Conservation (phyloP, 2,113 vertebrate species). For the Chionis minor region DNA sequence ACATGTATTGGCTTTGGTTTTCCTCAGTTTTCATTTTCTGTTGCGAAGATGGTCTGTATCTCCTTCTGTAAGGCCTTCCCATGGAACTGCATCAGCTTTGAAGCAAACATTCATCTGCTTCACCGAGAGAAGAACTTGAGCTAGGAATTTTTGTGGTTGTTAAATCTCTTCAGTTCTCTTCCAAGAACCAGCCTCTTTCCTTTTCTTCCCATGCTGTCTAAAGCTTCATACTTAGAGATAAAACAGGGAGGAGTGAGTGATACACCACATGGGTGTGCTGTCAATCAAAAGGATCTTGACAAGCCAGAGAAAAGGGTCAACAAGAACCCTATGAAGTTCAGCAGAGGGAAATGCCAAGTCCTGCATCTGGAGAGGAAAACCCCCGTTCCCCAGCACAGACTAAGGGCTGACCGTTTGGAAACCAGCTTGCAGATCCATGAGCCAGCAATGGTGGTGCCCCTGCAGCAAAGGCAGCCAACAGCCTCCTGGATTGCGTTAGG, state of each 20-base stretch:
- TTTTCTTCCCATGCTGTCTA: neutral
- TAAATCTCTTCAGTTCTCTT: neutral
- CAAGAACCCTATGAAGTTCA: neutral
- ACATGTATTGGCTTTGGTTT: neutral
- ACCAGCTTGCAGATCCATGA: neutral
- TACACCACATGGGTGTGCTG: neutral
- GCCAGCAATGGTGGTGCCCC: neutral
- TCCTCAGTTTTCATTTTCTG: neutral
- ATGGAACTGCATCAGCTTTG: neutral
- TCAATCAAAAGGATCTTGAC: no score
- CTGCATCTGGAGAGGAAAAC: neutral
- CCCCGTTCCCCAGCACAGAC: neutral
- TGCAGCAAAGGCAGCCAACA: neutral
- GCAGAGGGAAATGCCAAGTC: neutral
- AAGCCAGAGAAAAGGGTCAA: neutral
- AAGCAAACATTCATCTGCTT: neutral
- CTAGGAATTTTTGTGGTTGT: neutral
- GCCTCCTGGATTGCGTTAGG: neutral
- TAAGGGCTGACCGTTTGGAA: neutral
- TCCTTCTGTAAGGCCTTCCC: neutral
- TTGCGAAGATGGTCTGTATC: neutral
- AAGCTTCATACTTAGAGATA: neutral
- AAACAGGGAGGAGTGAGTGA: neutral
- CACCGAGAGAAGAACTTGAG: neutral
- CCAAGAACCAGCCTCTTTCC: neutral